Evolutionary conservation across 2,113 vertebrate genomes (phyloP).

Genomic region (Cryptoleucopteryx plumbea): DNA sequence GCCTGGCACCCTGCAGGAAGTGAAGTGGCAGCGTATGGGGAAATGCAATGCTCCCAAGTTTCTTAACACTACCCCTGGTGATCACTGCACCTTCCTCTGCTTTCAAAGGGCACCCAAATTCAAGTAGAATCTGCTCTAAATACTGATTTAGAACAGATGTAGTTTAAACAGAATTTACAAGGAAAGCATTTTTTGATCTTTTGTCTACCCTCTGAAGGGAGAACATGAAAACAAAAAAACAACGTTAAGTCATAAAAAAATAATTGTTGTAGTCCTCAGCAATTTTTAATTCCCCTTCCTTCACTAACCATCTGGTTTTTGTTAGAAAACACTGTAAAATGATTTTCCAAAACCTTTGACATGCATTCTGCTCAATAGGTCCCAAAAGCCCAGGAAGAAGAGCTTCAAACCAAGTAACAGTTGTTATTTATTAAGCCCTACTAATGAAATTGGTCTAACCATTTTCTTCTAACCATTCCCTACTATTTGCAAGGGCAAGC

Average conservation of each 20-base stretch:
- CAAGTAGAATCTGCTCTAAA: neutral
- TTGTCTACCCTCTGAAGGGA: neutral
- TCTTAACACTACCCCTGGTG: neutral
- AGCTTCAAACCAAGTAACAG: neutral
- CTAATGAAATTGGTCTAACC: neutral
- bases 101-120: neutral
- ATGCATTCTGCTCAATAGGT: neutral
- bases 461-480: neutral
- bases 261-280: neutral
- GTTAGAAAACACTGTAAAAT: slow-evolving; percentile 20
- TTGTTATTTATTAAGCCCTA: neutral
- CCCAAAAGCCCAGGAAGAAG: neutral
- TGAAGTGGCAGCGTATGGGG: fast-evolving
- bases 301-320: slow-evolving; percentile 22
- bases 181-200: neutral
- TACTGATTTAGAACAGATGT: slow-evolving; percentile 29
- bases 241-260: slow-evolving; percentile 18
- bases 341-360: slow-evolving; percentile 38
- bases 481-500: neutral
- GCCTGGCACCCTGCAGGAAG: neutral
- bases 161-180: slow-evolving; percentile 1
- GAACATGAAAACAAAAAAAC: neutral
- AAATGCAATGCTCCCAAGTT: neutral
- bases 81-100: neutral
- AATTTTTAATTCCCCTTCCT: slow-evolving; percentile 19